These are phyloP conservation scores for Elegia similella DNA, from an alignment of 2,888 invertebrate genomes.

Conservation along the genomic window DNA sequence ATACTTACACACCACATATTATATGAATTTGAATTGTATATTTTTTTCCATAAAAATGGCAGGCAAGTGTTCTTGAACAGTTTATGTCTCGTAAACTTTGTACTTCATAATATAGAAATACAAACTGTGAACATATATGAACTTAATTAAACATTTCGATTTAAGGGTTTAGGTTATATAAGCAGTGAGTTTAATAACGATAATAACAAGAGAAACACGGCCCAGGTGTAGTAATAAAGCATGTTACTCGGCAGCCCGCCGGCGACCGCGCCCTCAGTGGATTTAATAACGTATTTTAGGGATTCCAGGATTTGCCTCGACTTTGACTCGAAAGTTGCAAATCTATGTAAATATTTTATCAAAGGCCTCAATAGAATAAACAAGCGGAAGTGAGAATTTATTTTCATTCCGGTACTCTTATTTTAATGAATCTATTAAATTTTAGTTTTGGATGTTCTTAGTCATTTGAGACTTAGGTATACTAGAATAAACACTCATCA, in stretches of 20 bases:
- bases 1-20: no score
- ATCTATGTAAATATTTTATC: background rate
- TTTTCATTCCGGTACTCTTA: no score
- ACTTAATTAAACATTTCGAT: constrained; percentile 1
- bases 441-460: no score
- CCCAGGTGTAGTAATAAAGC: constrained; percentile 4
- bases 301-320: background rate
- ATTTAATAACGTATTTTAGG: constrained; percentile 1
- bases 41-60: background rate
- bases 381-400: background rate
- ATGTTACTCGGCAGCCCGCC: background rate
- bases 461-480: no score
- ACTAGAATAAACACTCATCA: no score
- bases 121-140: background rate
- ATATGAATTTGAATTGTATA: no score
- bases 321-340: background rate
- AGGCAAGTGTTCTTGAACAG: background rate
- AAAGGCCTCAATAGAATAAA: background rate
- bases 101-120: background rate
- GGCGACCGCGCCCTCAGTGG: background rate
- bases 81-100: no score
- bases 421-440: no score
- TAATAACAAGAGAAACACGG: background rate
- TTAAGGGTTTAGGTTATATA: background rate
- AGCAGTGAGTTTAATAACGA: background rate